Conservation (phyloP, 35 echinoderm and acorn worm genomes). For the Apostichopus japonicus region DNA sequence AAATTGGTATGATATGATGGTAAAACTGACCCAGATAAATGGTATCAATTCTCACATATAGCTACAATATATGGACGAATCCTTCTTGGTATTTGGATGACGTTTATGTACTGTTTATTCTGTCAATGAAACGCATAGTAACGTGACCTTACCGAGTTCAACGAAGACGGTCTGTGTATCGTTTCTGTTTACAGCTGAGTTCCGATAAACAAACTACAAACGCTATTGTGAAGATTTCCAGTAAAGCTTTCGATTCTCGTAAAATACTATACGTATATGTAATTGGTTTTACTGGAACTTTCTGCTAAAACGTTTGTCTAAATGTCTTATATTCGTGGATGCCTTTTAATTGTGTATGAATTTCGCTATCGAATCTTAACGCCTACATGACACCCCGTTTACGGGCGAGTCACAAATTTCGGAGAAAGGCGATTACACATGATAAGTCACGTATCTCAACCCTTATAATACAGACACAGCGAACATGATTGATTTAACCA, state of each 20-base stretch:
- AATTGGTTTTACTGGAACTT: background rate
- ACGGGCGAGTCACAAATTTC: background rate
- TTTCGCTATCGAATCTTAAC: background rate
- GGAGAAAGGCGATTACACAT: background rate
- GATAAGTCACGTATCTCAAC: background rate
- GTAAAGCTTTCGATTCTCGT: background rate
- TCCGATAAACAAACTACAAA: slow-evolving; percentile 10
- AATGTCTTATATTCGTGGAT: background rate
- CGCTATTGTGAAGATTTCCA: background rate
- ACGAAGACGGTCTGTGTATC: slow-evolving; percentile 11
- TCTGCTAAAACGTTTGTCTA: background rate
- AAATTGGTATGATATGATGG: background rate
- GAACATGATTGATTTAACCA: background rate
- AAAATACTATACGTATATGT: background rate
- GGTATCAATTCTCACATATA: background rate
- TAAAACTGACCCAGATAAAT: background rate
- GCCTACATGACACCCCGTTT: background rate
- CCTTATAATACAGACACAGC: background rate
- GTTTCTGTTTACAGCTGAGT: slow-evolving; percentile 49
- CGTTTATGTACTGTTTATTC: slow-evolving; percentile 45
- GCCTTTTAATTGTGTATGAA: background rate
- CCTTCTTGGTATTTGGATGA: slow-evolving; percentile 54
- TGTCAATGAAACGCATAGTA: slow-evolving; percentile 51
- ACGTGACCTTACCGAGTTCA: slow-evolving; percentile 57
- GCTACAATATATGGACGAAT: background rate